Percentiles rank a stretch among this genome's conserved stretches.
Evolutionary conservation across 2,888 invertebrate genomes (phyloP).

Genomic region (Pheosia gnoma): DNA sequence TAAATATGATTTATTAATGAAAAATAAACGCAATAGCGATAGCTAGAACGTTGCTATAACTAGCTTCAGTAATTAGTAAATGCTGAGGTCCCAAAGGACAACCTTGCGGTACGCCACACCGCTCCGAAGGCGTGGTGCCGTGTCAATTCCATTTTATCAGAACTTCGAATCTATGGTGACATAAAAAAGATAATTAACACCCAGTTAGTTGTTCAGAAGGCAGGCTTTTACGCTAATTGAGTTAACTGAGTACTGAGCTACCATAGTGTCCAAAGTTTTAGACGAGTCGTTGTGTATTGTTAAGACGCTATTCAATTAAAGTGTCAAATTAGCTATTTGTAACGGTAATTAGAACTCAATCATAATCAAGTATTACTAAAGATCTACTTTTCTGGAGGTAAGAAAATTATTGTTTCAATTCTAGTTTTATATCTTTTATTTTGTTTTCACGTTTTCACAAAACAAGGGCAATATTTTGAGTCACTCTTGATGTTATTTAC

Average conservation of each 20-base stretch:
- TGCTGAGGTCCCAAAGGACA: slow-evolving; percentile 37
- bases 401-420: neutral
- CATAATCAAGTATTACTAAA: too few relatives aligned
- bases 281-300: slow-evolving; percentile 1
- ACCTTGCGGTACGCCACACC: slow-evolving; percentile 46
- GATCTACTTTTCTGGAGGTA: neutral
- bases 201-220: slow-evolving; percentile 32
- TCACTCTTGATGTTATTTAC: slow-evolving; percentile 12
- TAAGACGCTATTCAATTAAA: neutral
- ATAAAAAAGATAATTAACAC: slow-evolving; percentile 51
- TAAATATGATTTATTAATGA: neutral
- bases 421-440: too few relatives aligned
- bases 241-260: slow-evolving; percentile 21
- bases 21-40: slow-evolving; percentile 6
- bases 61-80: slow-evolving; percentile 38
- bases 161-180: slow-evolving; percentile 44
- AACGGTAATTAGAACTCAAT: too few relatives aligned
- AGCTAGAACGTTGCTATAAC: slow-evolving; percentile 23
- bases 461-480: neutral
- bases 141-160: slow-evolving; percentile 42
- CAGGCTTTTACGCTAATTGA: slow-evolving; percentile 55
- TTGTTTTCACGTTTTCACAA: neutral
- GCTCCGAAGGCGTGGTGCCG: slow-evolving; percentile 43
- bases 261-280: slow-evolving; percentile 29
- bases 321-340: too few relatives aligned